Percentiles rank a stretch among this genome's conserved stretches.
These are phyloP conservation scores for Sarcophaga rosellei DNA, from an alignment of 2,888 invertebrate genomes.

Conservation along the genomic window DNA sequence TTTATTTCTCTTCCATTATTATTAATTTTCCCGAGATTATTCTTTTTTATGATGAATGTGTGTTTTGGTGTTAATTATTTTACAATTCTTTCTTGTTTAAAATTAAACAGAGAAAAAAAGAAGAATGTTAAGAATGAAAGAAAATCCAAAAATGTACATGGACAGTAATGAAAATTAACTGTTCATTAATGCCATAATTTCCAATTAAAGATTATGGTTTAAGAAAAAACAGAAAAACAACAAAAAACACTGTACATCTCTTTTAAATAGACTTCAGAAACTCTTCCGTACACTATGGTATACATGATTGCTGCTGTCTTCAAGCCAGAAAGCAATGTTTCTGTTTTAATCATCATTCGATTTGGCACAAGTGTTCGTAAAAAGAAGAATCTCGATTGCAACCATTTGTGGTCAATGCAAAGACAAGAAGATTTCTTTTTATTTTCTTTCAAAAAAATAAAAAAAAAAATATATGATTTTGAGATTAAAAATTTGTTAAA, in stretches of 20 bases:
- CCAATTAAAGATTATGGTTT: slow-evolving; percentile 65
- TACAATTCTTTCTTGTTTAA: slow-evolving; percentile 62
- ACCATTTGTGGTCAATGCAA: slow-evolving; percentile 37
- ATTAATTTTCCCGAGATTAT: slow-evolving; percentile 11
- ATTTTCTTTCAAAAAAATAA: neutral
- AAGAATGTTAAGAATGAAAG: slow-evolving; percentile 25
- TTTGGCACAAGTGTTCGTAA: slow-evolving; percentile 34
- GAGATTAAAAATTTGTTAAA: neutral
- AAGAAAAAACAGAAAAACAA: neutral
- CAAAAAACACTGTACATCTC: neutral
- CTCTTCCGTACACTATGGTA: neutral
- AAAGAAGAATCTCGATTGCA: slow-evolving; percentile 17
- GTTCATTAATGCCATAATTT: slow-evolving; percentile 71
- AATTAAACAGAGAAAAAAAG: slow-evolving; percentile 16
- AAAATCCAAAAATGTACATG: slow-evolving; percentile 64
- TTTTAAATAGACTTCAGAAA: slow-evolving; percentile 14
- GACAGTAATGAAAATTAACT: slow-evolving; percentile 69
- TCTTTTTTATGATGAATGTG: slow-evolving; percentile 62
- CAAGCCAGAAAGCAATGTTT: neutral
- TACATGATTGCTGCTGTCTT: neutral
- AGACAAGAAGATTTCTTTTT: slow-evolving; percentile 4
- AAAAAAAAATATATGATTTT: slow-evolving; percentile 16
- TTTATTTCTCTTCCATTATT: slow-evolving; percentile 25
- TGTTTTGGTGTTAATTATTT: slow-evolving; percentile 71
- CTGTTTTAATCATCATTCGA: neutral